Evolutionary conservation across 2,888 invertebrate species (phyloP).

Genomic region (Cheilosia urbana): DNA sequence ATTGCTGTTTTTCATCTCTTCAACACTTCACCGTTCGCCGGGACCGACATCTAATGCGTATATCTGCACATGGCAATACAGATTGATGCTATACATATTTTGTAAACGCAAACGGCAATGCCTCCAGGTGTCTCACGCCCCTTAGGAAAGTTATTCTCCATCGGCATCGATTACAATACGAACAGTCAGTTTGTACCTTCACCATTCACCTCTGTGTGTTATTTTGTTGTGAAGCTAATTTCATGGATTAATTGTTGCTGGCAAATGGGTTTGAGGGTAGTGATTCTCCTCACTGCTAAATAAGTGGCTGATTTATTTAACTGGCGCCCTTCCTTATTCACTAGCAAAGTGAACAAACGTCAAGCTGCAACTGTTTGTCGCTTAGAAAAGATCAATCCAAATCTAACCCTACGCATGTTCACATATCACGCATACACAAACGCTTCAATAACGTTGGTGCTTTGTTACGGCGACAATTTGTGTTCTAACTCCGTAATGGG

Average conservation of each 20-base stretch:
- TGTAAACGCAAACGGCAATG: constrained; percentile 29
- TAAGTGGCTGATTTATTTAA: constrained; percentile 65
- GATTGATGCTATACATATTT: constrained; percentile 57
- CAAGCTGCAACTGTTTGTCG: constrained; percentile 70
- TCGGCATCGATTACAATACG: constrained; percentile 67
- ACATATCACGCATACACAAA: constrained; percentile 21
- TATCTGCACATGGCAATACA: constrained; percentile 72
- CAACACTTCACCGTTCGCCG: constrained; percentile 33
- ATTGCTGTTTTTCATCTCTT: constrained; percentile 80
- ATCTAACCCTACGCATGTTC: constrained; percentile 23
- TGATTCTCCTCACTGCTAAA: constrained; percentile 59
- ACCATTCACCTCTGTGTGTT: constrained; percentile 23
- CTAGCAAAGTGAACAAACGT: constrained; percentile 60
- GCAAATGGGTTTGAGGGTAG: constrained; percentile 70
- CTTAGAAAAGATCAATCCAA: constrained; percentile 15
- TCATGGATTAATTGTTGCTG: constrained; percentile 74
- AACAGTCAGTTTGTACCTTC: constrained; percentile 23
- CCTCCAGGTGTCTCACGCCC: constrained; percentile 76
- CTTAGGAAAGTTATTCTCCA: constrained; percentile 41
- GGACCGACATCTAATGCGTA: too few relatives aligned
- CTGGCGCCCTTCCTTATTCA: constrained; percentile 50
- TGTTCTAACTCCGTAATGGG: constrained; percentile 72
- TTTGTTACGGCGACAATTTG: constrained; percentile 61
- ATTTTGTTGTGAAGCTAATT: constrained; percentile 72
- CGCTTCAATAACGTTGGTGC: constrained; percentile 27